phyloP scores from a whole-genome alignment of 2,113 vertebrate species.

The Dascyllus trimaculatus region DNA sequence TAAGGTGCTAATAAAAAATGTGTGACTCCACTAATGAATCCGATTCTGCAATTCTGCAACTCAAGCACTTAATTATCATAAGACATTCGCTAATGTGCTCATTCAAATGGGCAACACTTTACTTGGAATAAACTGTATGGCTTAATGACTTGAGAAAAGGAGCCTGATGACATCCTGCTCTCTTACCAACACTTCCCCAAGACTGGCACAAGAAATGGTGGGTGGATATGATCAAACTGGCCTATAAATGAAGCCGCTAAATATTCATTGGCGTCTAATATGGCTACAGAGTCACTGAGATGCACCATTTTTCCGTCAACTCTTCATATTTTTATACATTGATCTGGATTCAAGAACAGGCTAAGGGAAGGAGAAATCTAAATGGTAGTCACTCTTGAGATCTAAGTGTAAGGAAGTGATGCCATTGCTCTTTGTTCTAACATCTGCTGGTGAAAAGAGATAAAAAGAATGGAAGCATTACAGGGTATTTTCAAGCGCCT shows the following conservation, averaged over 20 bases:
- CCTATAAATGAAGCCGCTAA: constrained; percentile 66
- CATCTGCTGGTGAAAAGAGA: constrained; percentile 81
- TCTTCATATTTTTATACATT: constrained; percentile 51
- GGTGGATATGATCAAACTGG: constrained; percentile 75
- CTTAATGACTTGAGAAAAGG: constrained; percentile 84
- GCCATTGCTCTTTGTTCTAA: constrained; percentile 77
- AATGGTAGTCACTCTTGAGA: constrained; percentile 66
- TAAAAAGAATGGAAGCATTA: constrained; percentile 67
- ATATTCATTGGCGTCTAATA: constrained; percentile 70
- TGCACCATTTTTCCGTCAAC: constrained; percentile 62
- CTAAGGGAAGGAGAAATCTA: constrained; percentile 61
- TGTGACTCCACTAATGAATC: constrained; percentile 86
- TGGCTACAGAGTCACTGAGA: constrained; percentile 65
- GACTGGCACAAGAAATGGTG: constrained; percentile 67
- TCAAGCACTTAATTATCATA: constrained; percentile 86
- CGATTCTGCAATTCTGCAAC: constrained; percentile 82
- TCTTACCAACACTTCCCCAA: constrained; percentile 79
- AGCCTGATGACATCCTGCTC: constrained; percentile 82
- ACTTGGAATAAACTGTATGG: constrained; percentile 81
- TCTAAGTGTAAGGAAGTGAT: constrained; percentile 68
- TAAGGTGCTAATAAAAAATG: constrained; percentile 84
- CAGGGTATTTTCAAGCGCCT: constrained; percentile 65
- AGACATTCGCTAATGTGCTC: constrained; percentile 82
- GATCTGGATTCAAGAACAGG: constrained; percentile 54
- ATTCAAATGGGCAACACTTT: constrained; percentile 83